Percentiles rank a stretch among this genome's conserved stretches.
phyloP scores from a whole-genome alignment of 1,140 invertebrate species.

The Hydropsyche tenuis region DNA sequence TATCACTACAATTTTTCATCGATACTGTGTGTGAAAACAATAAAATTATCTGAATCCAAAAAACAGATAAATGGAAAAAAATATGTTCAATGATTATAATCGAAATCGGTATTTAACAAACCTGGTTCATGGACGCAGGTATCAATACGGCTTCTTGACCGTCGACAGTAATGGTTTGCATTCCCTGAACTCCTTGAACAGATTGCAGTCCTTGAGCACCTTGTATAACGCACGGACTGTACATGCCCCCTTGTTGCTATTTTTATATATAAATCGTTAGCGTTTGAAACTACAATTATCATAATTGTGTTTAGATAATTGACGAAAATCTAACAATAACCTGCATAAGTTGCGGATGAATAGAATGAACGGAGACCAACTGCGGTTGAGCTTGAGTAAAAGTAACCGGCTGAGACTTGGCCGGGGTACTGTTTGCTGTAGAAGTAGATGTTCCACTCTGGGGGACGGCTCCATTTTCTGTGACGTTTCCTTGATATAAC shows the following conservation, averaged over 20 bases:
- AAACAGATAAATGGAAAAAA: neutral
- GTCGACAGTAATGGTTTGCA: slow-evolving; percentile 91
- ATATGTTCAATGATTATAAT: neutral
- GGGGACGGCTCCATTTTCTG: slow-evolving; percentile 29
- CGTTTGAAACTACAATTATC: neutral
- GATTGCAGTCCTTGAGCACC: slow-evolving; percentile 50
- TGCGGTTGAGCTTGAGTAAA: slow-evolving; percentile 59
- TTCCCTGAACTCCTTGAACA: slow-evolving; percentile 57
- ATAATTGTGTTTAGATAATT: neutral
- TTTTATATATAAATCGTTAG: slow-evolving; percentile 8
- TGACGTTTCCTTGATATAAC: slow-evolving; percentile 49
- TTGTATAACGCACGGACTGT: slow-evolving; percentile 57
- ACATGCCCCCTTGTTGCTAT: slow-evolving; percentile 56
- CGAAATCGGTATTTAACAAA: slow-evolving; percentile 8
- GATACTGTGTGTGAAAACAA: neutral
- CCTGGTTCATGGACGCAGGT: slow-evolving; percentile 64
- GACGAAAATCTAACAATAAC: slow-evolving; percentile 32
- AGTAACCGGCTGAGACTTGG: slow-evolving; percentile 54
- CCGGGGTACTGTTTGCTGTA: slow-evolving; percentile 48
- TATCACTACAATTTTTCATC: neutral
- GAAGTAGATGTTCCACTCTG: slow-evolving; percentile 27
- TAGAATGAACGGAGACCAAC: slow-evolving; percentile 59
- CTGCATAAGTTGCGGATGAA: slow-evolving; percentile 60
- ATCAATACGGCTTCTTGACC: slow-evolving; percentile 92
- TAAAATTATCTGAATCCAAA: neutral